Evolutionary conservation across 2,113 vertebrate species (phyloP).

Genomic region (Spea bombifrons): DNA sequence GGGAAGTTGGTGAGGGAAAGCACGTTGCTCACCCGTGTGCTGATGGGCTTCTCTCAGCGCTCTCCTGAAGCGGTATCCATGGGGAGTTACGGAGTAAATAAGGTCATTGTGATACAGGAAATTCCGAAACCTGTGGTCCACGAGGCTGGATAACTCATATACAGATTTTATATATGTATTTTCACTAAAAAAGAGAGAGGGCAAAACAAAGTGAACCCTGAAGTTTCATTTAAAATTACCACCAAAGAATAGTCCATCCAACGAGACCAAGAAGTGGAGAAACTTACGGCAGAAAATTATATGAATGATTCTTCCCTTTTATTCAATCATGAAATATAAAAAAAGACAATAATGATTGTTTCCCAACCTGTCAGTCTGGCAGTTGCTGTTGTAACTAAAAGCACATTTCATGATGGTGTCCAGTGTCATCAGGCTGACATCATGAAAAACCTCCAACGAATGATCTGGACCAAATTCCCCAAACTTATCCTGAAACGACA

Average conservation of each 20-base stretch:
- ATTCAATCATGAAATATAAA: no score
- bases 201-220: background rate
- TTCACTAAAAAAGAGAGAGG: conserved; percentile 14
- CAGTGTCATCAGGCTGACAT: conserved; percentile 84
- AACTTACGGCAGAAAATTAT: no score
- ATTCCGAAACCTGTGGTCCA: conserved; percentile 11
- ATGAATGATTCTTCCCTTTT: no score
- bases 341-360: background rate
- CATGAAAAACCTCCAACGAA: conserved; percentile 71
- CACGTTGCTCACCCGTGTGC: conserved; percentile 25
- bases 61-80: conserved; percentile 35
- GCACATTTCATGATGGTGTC: conserved; percentile 87
- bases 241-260: no score
- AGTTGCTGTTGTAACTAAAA: conserved; percentile 76
- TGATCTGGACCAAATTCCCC: conserved; percentile 61
- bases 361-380: conserved; percentile 73
- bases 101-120: conserved; percentile 36
- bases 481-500: conserved; percentile 77
- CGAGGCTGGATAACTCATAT: conserved; percentile 21
- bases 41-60: conserved; percentile 20
- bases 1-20: no score
- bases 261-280: no score
- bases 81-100: conserved; percentile 31
- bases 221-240: no score
- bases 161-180: conserved; percentile 34